A percentile compares a stretch with the other conserved stretches of the same genome.
phyloP scores from a whole-genome alignment of 1,140 invertebrate species.

The Drosophila parvula region DNA sequence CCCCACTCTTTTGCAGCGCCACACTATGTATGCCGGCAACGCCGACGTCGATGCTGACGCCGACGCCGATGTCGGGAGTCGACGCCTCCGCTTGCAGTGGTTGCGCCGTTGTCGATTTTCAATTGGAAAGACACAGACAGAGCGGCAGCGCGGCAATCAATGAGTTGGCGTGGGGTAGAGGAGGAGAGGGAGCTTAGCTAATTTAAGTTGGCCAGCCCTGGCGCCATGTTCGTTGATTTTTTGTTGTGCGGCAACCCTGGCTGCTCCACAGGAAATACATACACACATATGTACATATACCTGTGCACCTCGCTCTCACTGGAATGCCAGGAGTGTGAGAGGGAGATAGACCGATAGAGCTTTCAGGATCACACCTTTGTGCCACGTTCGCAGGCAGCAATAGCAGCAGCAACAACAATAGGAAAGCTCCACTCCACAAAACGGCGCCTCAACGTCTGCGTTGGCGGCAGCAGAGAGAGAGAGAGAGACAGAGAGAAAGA shows the following conservation, averaged over 20 bases:
- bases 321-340: background rate
- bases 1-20: slow-evolving; percentile 45
- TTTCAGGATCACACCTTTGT: slow-evolving; percentile 48
- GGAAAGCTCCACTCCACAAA: slow-evolving; percentile 37
- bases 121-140: slow-evolving; percentile 68
- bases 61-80: slow-evolving; percentile 8
- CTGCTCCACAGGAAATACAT: slow-evolving; percentile 56
- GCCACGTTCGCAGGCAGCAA: slow-evolving; percentile 50
- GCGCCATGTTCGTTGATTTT: slow-evolving; percentile 54
- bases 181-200: slow-evolving; percentile 53
- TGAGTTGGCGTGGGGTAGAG: slow-evolving; percentile 3
- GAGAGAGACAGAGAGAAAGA: background rate
- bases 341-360: background rate
- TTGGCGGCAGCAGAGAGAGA: slow-evolving; percentile 42
- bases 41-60: slow-evolving; percentile 12
- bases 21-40: slow-evolving; percentile 55
- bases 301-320: slow-evolving; percentile 8
- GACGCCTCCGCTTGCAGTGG: slow-evolving; percentile 63
- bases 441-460: slow-evolving; percentile 69
- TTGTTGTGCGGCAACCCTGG: slow-evolving; percentile 49
- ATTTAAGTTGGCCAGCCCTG: slow-evolving; percentile 70
- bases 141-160: slow-evolving; percentile 47
- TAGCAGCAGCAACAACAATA: slow-evolving; percentile 12
- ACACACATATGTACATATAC: background rate
- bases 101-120: slow-evolving; percentile 78